Evolutionary conservation across 2,113 vertebrate genomes (phyloP).

Genomic region (Polyodon spathula): DNA sequence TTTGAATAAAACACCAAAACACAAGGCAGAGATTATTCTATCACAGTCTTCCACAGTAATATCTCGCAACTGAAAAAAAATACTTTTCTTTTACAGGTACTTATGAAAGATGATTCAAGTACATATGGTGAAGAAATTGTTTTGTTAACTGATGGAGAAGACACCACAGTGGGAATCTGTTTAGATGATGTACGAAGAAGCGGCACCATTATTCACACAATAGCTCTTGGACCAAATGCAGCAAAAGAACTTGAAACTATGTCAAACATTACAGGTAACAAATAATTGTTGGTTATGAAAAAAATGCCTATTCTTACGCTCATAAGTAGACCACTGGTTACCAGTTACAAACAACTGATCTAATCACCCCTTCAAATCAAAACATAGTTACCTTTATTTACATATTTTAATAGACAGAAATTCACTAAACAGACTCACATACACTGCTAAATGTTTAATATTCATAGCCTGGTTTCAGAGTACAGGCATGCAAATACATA

Average conservation of each 20-base stretch:
- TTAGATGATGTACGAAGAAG: constrained; percentile 23
- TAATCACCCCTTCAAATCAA: too few species aligned
- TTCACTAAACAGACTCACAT: too few species aligned
- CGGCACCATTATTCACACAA: constrained; percentile 42
- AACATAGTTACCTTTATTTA: too few species aligned
- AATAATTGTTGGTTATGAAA: background rate
- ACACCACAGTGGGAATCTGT: constrained; percentile 25
- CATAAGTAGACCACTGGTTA: too few species aligned
- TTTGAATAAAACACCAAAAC: background rate
- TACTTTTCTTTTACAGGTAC: constrained; percentile 31
- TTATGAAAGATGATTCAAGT: constrained; percentile 27
- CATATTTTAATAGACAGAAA: too few species aligned
- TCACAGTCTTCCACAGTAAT: background rate
- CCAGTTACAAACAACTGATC: too few species aligned
- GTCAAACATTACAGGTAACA: constrained; percentile 40
- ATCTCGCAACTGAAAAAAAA: background rate
- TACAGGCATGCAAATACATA: background rate
- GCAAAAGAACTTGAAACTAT: constrained; percentile 31
- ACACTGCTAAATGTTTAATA: background rate
- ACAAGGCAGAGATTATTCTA: background rate
- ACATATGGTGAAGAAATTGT: constrained; percentile 44
- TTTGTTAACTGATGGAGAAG: constrained; percentile 41
- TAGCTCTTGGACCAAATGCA: constrained; percentile 36
- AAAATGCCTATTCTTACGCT: too few species aligned
- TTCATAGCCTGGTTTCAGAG: background rate